These are phyloP conservation scores for Propithecus coquereli DNA, from an alignment of 2,113 vertebrate species.

Conservation along the genomic window DNA sequence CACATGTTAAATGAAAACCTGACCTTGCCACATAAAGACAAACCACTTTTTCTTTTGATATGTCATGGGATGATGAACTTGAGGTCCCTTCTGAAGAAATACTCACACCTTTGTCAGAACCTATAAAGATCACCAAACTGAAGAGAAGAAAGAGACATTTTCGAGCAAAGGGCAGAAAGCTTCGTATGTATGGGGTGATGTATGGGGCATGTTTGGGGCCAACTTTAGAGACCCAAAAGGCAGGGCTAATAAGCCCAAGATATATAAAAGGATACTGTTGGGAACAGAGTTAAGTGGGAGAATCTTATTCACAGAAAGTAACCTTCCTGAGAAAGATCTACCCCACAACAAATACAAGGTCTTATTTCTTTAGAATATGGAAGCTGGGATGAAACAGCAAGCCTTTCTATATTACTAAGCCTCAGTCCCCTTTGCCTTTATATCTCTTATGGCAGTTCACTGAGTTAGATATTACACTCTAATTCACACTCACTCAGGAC, in stretches of 20 bases:
- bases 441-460: not conserved
- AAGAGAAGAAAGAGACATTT: not conserved
- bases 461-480: not conserved
- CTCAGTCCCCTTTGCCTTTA: not conserved
- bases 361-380: slow-evolving; percentile 1
- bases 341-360: not conserved
- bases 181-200: slow-evolving; percentile 39
- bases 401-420: not conserved
- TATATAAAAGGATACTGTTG: not conserved
- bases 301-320: not conserved
- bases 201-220: not conserved
- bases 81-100: not conserved
- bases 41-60: not conserved
- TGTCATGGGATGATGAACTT: not conserved
- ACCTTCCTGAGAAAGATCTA: not conserved
- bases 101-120: not conserved
- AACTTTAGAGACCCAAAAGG: not conserved
- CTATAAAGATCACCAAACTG: not conserved
- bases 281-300: not conserved
- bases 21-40: not conserved
- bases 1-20: slow-evolving; percentile 55
- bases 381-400: not conserved
- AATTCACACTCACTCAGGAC: not conserved
- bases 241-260: not conserved
- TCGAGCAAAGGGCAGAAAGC: not conserved